Conservation (phyloP, 2,797 vertebrate genomes). For the Enteromius argenteus region DNA sequence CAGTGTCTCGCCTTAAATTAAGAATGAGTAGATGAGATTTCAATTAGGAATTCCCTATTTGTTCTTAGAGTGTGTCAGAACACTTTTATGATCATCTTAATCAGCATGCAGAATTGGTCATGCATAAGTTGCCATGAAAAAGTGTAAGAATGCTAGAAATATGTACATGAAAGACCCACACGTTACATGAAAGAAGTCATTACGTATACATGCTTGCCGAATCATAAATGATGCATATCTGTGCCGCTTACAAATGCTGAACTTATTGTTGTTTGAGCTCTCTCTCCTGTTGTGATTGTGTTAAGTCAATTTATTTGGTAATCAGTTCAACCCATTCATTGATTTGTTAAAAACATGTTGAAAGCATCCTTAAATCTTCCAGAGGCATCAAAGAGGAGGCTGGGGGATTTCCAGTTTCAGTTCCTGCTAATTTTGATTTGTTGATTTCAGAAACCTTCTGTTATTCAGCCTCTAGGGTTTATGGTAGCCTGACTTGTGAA, state of each 20-base stretch:
- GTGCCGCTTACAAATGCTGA: neutral
- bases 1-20: no score
- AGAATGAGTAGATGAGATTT: neutral
- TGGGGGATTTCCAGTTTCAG: constrained; percentile 4
- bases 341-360: neutral
- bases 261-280: neutral
- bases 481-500: neutral
- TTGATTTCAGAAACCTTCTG: neutral
- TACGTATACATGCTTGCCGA: neutral
- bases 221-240: neutral
- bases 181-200: neutral
- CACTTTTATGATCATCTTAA: neutral
- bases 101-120: neutral
- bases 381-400: neutral
- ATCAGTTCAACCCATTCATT: neutral
- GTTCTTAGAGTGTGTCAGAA: neutral
- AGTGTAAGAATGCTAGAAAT: neutral
- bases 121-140: neutral
- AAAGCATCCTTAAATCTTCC: neutral
- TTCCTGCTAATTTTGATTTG: neutral
- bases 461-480: neutral
- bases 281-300: neutral
- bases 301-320: neutral
- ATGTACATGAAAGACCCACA: neutral
- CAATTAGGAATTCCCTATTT: neutral